phyloP scores from a whole-genome alignment of 2,797 vertebrate species.

The Coregonus suidteri region DNA sequence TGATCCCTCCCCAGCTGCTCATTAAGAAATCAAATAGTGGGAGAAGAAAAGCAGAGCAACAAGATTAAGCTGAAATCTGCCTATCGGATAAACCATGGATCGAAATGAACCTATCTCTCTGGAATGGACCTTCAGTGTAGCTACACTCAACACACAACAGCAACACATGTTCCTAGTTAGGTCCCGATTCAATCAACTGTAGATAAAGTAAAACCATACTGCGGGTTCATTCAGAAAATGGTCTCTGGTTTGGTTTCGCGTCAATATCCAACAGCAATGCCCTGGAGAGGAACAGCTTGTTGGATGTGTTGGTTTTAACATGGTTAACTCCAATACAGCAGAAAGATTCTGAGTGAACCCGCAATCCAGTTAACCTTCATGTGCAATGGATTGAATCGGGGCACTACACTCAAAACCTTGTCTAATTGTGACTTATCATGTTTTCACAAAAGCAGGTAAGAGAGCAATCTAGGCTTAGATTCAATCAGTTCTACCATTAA shows the following conservation, averaged over 20 bases:
- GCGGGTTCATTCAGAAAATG: too few relatives aligned
- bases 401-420: not conserved
- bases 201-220: too few relatives aligned
- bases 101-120: slow-evolving; percentile 45
- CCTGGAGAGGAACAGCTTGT: too few relatives aligned
- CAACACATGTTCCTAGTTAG: not conserved
- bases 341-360: not conserved
- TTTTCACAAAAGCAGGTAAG: too few relatives aligned
- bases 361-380: not conserved
- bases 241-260: too few relatives aligned
- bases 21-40: slow-evolving; percentile 32
- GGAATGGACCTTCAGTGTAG: slow-evolving; percentile 39
- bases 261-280: too few relatives aligned
- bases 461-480: too few relatives aligned
- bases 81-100: slow-evolving; percentile 58
- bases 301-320: too few relatives aligned
- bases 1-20: slow-evolving; percentile 42
- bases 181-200: too few relatives aligned
- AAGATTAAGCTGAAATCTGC: slow-evolving; percentile 60
- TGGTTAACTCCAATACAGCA: not conserved
- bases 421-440: not conserved
- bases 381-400: not conserved
- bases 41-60: slow-evolving; percentile 33
- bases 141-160: not conserved
- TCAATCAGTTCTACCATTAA: too few relatives aligned